Base-by-base conservation (phyloP, 1,140 invertebrate species). In the Leptinotarsa undecemlineata region DNA sequence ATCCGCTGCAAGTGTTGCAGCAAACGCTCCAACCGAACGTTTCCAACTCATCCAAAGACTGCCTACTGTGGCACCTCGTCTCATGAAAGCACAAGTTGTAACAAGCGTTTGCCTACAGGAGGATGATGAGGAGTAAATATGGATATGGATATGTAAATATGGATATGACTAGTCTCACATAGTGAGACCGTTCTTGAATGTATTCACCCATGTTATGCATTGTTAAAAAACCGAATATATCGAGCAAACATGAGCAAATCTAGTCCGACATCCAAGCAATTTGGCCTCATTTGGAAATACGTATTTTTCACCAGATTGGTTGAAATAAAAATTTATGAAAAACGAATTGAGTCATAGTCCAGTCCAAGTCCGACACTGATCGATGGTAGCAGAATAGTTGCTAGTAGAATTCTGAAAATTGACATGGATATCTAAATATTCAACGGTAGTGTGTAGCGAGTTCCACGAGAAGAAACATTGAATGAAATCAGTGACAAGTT, bases 11-110 rank as follows among this genome's bases (percentile, higher is more conserved):
- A 86, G 90, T 91, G 23, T 75, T 85, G 17, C 84, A 85, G 75
- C 95, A 97, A 86, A 97, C 96, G 70, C 88, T 99, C 82, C 96
- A 97, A 74, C 93, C 95, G 48, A 92, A 95, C 83, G 92, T 97
- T 98, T 98, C 89, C 91, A 96, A 80, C 88, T 98, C 14, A 86
- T 98, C 68, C 91, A 96, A 82, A 91, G 93, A 85, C 87, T 98
- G 78, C 95, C 96, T 73, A 86, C 88, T 75, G 87, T 89, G 17
- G 83, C 83, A 13, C 83, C 83, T 67, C 77, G 81, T 71, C 75
- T 84, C 20, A 77, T 80, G 70, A 81, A 79, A 76, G 78, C 81
- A 74, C 79, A 83, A 73, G 69, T 61, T 62, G 42, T 20, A 23
- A 57, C 67, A 17, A 77, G 78, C 21, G 63, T 74, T 48, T 69